These are phyloP conservation scores for Leguminivora glycinivorella DNA, from an alignment of 1,140 invertebrate genomes.

Conservation along the genomic window DNA sequence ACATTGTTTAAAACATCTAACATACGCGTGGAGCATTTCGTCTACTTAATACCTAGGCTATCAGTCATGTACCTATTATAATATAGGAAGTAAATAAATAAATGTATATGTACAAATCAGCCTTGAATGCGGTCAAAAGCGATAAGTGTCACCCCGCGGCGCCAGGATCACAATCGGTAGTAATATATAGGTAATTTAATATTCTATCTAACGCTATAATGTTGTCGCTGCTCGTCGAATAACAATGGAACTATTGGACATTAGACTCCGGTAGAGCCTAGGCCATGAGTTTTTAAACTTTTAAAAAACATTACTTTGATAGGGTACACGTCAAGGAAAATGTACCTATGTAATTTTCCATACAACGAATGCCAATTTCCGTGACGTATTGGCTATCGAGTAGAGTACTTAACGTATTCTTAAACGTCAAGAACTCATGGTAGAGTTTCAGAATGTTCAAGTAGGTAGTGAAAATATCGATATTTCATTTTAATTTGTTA, in stretches of 20 bases:
- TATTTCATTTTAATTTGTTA: background rate
- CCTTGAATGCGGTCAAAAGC: slow-evolving; percentile 41
- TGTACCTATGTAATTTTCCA: too few relatives aligned
- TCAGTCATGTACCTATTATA: background rate
- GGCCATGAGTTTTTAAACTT: too few relatives aligned
- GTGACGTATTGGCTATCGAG: too few relatives aligned
- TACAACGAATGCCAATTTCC: too few relatives aligned
- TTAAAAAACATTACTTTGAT: too few relatives aligned
- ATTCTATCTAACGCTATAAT: slow-evolving; percentile 34
- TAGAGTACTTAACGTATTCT: too few relatives aligned
- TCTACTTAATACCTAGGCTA: background rate
- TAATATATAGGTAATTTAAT: slow-evolving; percentile 28
- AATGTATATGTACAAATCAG: slow-evolving; percentile 31
- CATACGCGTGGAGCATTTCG: background rate
- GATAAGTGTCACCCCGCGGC: slow-evolving; percentile 31
- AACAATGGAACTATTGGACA: slow-evolving; percentile 20
- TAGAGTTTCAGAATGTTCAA: background rate
- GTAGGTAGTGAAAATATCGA: background rate
- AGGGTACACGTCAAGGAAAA: too few relatives aligned
- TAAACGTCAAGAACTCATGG: too few relatives aligned
- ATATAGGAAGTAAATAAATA: slow-evolving; percentile 16
- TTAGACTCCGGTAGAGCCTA: background rate
- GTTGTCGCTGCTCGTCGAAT: slow-evolving; percentile 28
- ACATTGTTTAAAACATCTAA: too few relatives aligned
- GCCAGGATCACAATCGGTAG: slow-evolving; percentile 20